Conservation (phyloP, 2,888 invertebrate genomes). For the Phalangium opilio region DNA sequence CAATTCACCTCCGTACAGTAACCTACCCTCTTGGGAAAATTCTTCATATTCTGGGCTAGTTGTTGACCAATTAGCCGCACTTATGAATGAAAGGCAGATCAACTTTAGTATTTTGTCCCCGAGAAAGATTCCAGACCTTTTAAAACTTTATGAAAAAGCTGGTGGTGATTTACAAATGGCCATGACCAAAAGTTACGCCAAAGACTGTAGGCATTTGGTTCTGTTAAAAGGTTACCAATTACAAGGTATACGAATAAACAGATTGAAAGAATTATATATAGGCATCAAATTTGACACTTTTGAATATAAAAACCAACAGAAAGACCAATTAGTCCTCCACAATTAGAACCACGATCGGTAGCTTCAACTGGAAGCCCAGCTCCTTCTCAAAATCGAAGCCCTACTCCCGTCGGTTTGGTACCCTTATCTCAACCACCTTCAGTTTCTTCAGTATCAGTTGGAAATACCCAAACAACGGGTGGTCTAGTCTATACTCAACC, state of each 20-base stretch:
- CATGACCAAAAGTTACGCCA: slow-evolving; percentile 76
- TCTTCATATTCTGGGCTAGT: slow-evolving; percentile 54
- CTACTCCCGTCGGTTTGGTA: too few species aligned
- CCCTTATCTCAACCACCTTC: too few species aligned
- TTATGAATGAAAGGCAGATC: slow-evolving; percentile 63
- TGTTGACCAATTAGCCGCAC: slow-evolving; percentile 64
- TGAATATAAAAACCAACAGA: slow-evolving; percentile 12
- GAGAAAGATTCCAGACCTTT: slow-evolving; percentile 66
- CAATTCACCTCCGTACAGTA: slow-evolving; percentile 70
- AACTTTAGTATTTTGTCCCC: slow-evolving; percentile 78
- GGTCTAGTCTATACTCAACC: slow-evolving; percentile 6
- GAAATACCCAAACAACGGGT: too few species aligned
- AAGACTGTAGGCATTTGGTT: slow-evolving; percentile 67
- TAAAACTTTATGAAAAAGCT: slow-evolving; percentile 75
- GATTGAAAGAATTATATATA: too few species aligned
- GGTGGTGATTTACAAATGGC: slow-evolving; percentile 65
- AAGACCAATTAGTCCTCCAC: slow-evolving; percentile 21
- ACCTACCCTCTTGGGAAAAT: slow-evolving; percentile 62
- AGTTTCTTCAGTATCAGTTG: too few species aligned
- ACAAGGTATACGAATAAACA: slow-evolving; percentile 34
- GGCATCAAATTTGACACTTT: neutral
- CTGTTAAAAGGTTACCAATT: slow-evolving; percentile 49
- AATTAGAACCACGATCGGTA: slow-evolving; percentile 8
- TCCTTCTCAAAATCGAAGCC: too few species aligned
- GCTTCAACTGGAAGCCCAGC: too few species aligned